These are phyloP conservation scores for Aphyosemion australe DNA, from an alignment of 2,113 vertebrate genomes.

Conservation along the genomic window DNA sequence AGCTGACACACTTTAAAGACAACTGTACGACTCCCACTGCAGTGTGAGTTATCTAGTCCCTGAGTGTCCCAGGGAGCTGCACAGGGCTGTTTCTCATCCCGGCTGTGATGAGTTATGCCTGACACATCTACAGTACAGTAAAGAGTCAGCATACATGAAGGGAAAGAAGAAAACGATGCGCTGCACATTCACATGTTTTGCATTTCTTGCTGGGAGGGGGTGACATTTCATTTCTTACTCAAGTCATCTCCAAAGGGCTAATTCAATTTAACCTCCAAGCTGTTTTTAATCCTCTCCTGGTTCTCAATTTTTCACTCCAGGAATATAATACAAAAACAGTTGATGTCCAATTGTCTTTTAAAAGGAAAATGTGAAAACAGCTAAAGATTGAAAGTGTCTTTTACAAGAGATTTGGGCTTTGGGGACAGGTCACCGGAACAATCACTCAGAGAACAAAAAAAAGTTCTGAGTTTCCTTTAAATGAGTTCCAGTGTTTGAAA, in stretches of 20 bases:
- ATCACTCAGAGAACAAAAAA: too few relatives aligned
- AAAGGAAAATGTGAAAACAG: constrained; percentile 13
- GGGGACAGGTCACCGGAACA: too few relatives aligned
- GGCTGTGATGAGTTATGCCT: constrained; percentile 67
- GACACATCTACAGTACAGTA: constrained; percentile 64
- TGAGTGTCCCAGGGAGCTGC: constrained; percentile 16
- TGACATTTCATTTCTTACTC: constrained; percentile 80
- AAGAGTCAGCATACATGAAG: constrained; percentile 57
- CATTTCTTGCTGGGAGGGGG: constrained; percentile 74
- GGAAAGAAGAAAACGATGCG: constrained; percentile 43
- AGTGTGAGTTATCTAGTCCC: constrained; percentile 37
- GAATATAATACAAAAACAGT: constrained; percentile 53
- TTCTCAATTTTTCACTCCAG: constrained; percentile 47
- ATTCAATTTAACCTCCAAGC: constrained; percentile 78
- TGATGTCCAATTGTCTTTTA: constrained; percentile 58
- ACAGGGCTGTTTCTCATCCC: constrained; percentile 63
- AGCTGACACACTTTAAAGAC: constrained; percentile 45
- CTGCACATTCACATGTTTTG: constrained; percentile 78
- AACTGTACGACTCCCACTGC: constrained; percentile 41
- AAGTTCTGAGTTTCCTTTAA: too few relatives aligned
- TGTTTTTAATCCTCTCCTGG: constrained; percentile 68
- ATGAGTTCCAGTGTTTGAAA: too few relatives aligned
- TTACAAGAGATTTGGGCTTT: too few relatives aligned
- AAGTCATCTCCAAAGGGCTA: constrained; percentile 73
- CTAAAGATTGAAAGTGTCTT: background rate